Evolutionary conservation across 2,888 invertebrate species (phyloP).

Genomic region (Neoascia interrupta): DNA sequence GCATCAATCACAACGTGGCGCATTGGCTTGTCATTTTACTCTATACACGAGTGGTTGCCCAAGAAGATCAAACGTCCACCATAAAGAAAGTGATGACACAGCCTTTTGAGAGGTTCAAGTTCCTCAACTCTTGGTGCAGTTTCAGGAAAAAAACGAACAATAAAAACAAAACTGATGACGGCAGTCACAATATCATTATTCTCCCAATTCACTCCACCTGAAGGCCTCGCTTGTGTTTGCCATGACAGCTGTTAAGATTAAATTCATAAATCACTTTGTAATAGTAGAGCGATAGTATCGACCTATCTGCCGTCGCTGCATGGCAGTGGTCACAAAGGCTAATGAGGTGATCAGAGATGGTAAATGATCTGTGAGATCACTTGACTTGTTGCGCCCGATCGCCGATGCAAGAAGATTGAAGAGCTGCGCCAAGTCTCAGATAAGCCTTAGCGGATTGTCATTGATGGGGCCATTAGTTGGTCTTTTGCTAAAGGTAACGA

Average conservation of each 20-base stretch:
- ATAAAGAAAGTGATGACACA: conserved; percentile 50
- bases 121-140: too few relatives aligned
- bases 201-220: conserved; percentile 30
- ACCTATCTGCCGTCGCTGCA: conserved; percentile 5
- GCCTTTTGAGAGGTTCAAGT: too few relatives aligned
- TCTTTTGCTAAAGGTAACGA: too few relatives aligned
- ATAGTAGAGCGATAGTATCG: conserved; percentile 1
- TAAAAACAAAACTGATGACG: too few relatives aligned
- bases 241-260: conserved; percentile 53
- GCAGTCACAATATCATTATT: conserved; percentile 48
- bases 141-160: too few relatives aligned
- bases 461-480: not conserved
- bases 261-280: conserved; percentile 49
- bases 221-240: conserved; percentile 32
- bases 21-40: too few relatives aligned
- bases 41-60: not conserved
- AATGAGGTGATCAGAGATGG: conserved; percentile 52
- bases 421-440: not conserved
- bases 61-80: conserved; percentile 1
- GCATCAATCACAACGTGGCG: too few relatives aligned
- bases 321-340: conserved; percentile 37
- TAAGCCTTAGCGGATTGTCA: not conserved
- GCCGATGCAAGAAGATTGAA: conserved; percentile 5
- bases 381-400: conserved; percentile 8
- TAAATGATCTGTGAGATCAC: conserved; percentile 43